A percentile compares a stretch with the other conserved stretches of the same genome.
phyloP scores from a whole-genome alignment of 2,113 vertebrate genomes.

The Vulpes ferrilata region DNA sequence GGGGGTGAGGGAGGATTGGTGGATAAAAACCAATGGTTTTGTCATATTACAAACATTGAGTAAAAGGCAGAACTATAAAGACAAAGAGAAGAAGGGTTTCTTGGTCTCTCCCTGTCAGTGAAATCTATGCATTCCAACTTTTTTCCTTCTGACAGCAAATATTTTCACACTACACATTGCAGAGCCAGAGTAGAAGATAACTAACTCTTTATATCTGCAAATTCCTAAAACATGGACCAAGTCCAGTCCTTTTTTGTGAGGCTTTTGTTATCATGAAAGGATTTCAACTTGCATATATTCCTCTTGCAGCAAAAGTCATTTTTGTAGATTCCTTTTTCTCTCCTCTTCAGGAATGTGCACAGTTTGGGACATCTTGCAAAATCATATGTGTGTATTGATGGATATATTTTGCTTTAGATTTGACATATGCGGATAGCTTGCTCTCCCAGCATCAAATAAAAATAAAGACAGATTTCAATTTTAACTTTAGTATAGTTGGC shows the following conservation, averaged over 20 bases:
- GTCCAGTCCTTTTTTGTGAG: constrained; percentile 59
- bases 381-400: not conserved
- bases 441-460: constrained; percentile 36
- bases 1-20: not conserved
- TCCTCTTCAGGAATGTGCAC: not conserved
- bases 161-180: constrained; percentile 38
- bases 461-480: constrained; percentile 36
- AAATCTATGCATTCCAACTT: constrained; percentile 48
- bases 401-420: constrained; percentile 31
- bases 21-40: constrained; percentile 41
- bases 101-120: not conserved
- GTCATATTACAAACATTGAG: not conserved
- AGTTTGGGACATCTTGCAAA: constrained; percentile 41
- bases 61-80: constrained; percentile 51
- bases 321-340: not conserved
- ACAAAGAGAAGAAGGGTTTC: not conserved
- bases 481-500: constrained; percentile 22
- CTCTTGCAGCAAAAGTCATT: constrained; percentile 13
- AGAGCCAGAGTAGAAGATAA: constrained; percentile 77
- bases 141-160: constrained; percentile 54
- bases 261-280: constrained; percentile 53
- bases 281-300: constrained; percentile 61
- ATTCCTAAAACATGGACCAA: constrained; percentile 76
- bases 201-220: constrained; percentile 77
- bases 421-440: constrained; percentile 35